Evolutionary conservation across 2,113 vertebrate genomes (phyloP), one percentile per base, ranked within the genome.

Genomic region (Upupa epops): DNA sequence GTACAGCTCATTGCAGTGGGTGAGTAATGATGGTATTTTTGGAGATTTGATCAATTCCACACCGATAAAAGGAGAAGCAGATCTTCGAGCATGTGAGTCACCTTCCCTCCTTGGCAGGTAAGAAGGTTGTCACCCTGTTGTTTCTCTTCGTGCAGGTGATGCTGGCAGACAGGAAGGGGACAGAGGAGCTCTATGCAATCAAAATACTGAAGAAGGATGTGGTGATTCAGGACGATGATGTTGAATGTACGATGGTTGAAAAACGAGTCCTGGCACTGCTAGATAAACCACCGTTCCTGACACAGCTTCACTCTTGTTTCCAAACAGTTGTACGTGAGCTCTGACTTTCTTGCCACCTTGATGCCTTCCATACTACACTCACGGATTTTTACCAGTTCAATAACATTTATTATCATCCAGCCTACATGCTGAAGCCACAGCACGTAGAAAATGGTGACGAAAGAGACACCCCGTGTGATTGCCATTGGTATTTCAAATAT

Each of bases 191-290:
- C 55, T 99, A 98, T 3, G 99, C 99, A 46, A 96, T 99, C 96
- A 99, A 99, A 95, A 99, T 99, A 94, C 96, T 99, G 89, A 99
- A 99, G 92, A 99, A 99, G 89, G 99, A 99, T 1, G 99, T 99
- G n/a, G 99, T 99, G 94, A 99, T 99, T 95, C 99, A 99, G 96
- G 99, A 99, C 2, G 99, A 99, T 4, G 99, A 99, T 1, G 99
- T 99, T 13, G 99, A 99, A 84, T 99, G 99, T 82, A 99, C 99
- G 25, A 99, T 99, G 99, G 98, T 99, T 80, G 99, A 99, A 80
- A 99, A 99, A 92, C 97, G 99, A n/a, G 99, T 99, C 5, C 95
- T 99, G 91, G 99, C 98, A 2, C 96, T 99, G 94, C 96, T 97
- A 4, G 99, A 99, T 66, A 99, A 99, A 76, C 99, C 99, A 0